Conservation (phyloP, 2,113 vertebrate species). For the Australoheros scitulus region DNA sequence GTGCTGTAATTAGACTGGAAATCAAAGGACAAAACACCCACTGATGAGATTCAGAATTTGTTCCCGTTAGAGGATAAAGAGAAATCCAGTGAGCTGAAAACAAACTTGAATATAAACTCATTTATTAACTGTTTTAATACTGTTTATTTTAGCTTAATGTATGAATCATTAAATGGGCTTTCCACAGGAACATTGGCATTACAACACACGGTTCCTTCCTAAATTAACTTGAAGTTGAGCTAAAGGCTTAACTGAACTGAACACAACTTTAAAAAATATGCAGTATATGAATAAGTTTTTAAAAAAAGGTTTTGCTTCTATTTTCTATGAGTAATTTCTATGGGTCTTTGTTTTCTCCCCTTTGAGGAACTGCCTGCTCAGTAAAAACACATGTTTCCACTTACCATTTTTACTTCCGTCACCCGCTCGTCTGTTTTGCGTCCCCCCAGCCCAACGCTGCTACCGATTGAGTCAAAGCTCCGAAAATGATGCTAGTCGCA, state of each 20-base stretch:
- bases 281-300: neutral
- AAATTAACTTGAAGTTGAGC: neutral
- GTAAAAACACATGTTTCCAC: slow-evolving; percentile 62
- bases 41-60: slow-evolving; percentile 14
- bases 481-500: slow-evolving; percentile 30
- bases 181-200: slow-evolving; percentile 11
- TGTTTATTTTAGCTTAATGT: neutral
- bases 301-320: neutral
- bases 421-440: slow-evolving; percentile 22
- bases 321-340: neutral
- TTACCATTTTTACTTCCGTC: slow-evolving; percentile 71
- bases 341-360: slow-evolving; percentile 14
- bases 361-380: slow-evolving; percentile 16
- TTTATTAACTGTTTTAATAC: neutral
- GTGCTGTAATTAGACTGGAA: slow-evolving; percentile 35
- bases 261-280: neutral
- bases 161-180: neutral
- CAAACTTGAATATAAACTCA: neutral
- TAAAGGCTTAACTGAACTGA: neutral
- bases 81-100: neutral
- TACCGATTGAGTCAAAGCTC: slow-evolving; percentile 1
- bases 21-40: slow-evolving; percentile 22
- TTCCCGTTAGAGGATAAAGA: neutral
- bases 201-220: slow-evolving; percentile 22
- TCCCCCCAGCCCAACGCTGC: slow-evolving; percentile 8